These are phyloP conservation scores for Drosophila borborema DNA, from an alignment of 2,888 invertebrate genomes.

Conservation along the genomic window DNA sequence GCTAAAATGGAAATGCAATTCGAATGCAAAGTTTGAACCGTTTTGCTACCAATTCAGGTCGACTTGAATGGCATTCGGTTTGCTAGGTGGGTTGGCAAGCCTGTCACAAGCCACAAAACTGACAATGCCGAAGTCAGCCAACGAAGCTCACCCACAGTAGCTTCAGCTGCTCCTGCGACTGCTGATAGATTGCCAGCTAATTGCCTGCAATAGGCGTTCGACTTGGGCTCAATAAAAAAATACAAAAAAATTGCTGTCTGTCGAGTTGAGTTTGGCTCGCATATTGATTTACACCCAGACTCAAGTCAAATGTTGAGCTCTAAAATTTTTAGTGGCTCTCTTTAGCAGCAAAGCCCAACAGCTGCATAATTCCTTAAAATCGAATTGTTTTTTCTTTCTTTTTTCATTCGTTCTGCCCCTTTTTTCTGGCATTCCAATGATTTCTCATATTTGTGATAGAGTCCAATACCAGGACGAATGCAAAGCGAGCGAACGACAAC, in stretches of 20 bases:
- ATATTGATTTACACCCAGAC: slow-evolving; percentile 18
- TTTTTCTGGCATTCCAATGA: slow-evolving; percentile 53
- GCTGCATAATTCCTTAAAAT: slow-evolving; percentile 43
- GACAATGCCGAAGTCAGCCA: slow-evolving; percentile 22
- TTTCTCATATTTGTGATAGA: slow-evolving; percentile 55
- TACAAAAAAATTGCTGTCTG: slow-evolving; percentile 21
- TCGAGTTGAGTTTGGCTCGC: slow-evolving; percentile 22
- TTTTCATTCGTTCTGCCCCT: neutral
- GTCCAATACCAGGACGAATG: slow-evolving; percentile 61
- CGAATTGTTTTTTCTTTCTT: slow-evolving; percentile 54
- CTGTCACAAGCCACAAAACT: slow-evolving; percentile 45
- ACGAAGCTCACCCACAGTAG: neutral
- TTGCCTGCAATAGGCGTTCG: slow-evolving; percentile 54
- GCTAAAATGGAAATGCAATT: slow-evolving; percentile 72
- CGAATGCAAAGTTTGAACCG: slow-evolving; percentile 61
- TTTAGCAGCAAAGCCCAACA: slow-evolving; percentile 14
- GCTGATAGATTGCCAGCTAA: slow-evolving; percentile 54
- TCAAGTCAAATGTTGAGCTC: neutral
- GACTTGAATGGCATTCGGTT: slow-evolving; percentile 41
- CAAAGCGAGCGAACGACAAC: slow-evolving; percentile 66
- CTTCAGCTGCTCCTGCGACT: neutral
- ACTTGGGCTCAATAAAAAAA: slow-evolving; percentile 14
- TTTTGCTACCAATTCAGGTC: slow-evolving; percentile 64
- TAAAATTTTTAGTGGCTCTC: neutral
- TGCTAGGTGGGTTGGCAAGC: slow-evolving; percentile 51